Evolutionary conservation across 2,888 invertebrate genomes (phyloP), one percentile per base, ranked within the genome.

Genomic region (Sminthurinus aureus): DNA sequence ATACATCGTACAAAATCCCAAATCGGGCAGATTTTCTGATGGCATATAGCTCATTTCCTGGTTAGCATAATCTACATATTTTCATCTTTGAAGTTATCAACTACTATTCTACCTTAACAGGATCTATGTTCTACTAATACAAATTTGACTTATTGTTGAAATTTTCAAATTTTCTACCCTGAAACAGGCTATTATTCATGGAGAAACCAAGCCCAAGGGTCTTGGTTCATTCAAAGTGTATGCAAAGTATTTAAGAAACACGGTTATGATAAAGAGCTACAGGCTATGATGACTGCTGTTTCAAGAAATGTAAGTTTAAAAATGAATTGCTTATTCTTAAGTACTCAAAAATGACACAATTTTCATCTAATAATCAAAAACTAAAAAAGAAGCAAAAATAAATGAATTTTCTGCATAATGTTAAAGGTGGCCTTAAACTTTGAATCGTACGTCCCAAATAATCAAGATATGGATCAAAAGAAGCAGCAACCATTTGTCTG

Each of bases 211-310:
- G 95, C 95, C 50, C 94, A 95, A 86, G 98, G 98, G 0, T 98
- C 98, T 0, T 98, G 98, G 98, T 98, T 98, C 90, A 95, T 98
- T 91, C 98, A 98, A 91, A 94, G 98, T 0, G 91, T 98, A 50
- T 96, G 96, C 90, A 93, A 94, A 66, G 96, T 96, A 89, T 90
- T 98, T 78, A 93, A 93, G 83, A 93, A 93, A 86, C 93, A 94
- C 89, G 95, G 94, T 12, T 92, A 92, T 87, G 93, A 94, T 58
- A 92, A 94, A 89, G 97, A 98, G 89, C 92, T 98, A 52, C 91
- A 98, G 79, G 95, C 96, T 15, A 92, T 98, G 88, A 91, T 98
- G 83, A 98, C 98, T 0, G 95, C 95, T 90, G 96, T 96, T 6
- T 93, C 92, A 89, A 96, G 94, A 90, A 91, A 86, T 81, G 88